Evolutionary conservation across 1,140 invertebrate species (phyloP).

Genomic region (Onthophagus taurus): DNA sequence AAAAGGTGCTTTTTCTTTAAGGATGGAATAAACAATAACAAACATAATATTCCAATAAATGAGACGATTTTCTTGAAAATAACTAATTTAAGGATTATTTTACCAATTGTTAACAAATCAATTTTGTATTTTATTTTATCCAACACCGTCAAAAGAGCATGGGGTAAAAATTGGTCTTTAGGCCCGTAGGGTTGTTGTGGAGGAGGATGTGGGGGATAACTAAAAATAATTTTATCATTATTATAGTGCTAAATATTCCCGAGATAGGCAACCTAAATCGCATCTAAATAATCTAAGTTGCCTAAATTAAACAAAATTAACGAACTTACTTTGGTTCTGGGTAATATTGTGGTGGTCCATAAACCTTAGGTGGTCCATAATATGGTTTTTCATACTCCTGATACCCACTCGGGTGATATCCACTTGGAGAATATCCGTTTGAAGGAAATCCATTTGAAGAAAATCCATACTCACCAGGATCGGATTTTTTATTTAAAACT

Average conservation of each 20-base stretch:
- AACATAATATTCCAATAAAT: conserved; percentile 58
- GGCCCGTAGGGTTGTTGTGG: conserved; percentile 22
- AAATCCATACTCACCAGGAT: conserved; percentile 7
- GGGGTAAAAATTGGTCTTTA: conserved; percentile 35
- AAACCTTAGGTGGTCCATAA: conserved; percentile 40
- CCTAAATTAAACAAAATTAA: conserved; percentile 14
- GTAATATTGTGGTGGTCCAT: conserved; percentile 43
- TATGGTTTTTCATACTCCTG: conserved; percentile 16
- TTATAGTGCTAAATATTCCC: no score
- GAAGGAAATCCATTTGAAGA: conserved; percentile 7
- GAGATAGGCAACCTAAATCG: no score
- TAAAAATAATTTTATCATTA: background rate
- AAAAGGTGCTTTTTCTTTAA: conserved; percentile 36
- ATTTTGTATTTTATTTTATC: conserved; percentile 53
- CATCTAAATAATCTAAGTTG: no score
- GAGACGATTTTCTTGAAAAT: conserved; percentile 67
- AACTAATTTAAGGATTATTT: conserved; percentile 56
- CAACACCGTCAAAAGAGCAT: conserved; percentile 42
- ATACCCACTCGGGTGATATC: background rate
- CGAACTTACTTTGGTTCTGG: conserved; percentile 28
- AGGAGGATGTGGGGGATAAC: conserved; percentile 26
- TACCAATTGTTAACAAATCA: conserved; percentile 54
- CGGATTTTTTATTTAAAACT: conserved; percentile 12
- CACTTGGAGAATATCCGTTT: background rate
- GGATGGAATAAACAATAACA: conserved; percentile 61